Percentiles rank a stretch among this genome's conserved stretches.
Conservation (phyloP, 2,113 vertebrate species). For the Cervus canadensis region DNA sequence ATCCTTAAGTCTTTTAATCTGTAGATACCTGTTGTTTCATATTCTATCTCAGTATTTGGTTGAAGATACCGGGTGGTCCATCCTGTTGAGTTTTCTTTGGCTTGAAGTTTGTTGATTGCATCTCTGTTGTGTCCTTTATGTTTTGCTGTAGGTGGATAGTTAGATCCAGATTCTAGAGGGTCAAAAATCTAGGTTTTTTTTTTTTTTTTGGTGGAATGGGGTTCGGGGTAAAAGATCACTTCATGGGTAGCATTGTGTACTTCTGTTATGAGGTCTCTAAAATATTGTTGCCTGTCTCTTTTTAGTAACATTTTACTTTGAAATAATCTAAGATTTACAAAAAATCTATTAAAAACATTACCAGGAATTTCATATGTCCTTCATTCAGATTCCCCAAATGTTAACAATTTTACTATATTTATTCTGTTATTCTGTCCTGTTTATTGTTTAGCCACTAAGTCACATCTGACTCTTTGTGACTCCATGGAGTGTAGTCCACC, state of each 20-base stretch:
- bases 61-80: not conserved
- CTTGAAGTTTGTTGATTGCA: not conserved
- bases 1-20: not conserved
- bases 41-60: not conserved
- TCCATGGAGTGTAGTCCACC: not conserved
- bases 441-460: not conserved
- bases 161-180: not conserved
- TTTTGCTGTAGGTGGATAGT: not conserved
- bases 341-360: not conserved
- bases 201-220: not conserved
- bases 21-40: not conserved
- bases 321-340: not conserved
- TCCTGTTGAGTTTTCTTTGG: not conserved
- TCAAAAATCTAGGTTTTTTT: not conserved
- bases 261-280: not conserved
- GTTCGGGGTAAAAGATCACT: not conserved
- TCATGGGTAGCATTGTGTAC: not conserved
- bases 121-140: not conserved
- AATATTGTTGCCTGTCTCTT: not conserved
- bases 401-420: not conserved
- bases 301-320: not conserved
- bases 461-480: not conserved
- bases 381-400: not conserved
- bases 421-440: not conserved
- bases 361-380: not conserved